Conservation (phyloP, 2,113 vertebrate genomes). For the Zapornia atra region DNA sequence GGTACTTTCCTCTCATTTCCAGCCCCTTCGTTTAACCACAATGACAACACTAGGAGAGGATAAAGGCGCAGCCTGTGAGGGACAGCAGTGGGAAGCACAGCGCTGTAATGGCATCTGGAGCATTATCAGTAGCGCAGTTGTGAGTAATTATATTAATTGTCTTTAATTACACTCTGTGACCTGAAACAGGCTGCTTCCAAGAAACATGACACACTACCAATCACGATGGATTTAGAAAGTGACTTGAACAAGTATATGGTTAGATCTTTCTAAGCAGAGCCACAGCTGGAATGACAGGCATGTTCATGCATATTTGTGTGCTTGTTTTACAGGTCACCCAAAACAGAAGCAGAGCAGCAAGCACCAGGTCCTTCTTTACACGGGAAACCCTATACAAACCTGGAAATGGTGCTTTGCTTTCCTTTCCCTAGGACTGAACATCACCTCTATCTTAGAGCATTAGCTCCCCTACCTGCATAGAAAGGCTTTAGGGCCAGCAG, state of each 20-base stretch:
- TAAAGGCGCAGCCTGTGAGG: not conserved
- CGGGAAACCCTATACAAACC: not conserved
- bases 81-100: not conserved
- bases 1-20: not conserved
- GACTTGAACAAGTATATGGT: not conserved
- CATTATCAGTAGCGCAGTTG: slow-evolving; percentile 14
- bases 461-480: not conserved
- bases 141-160: slow-evolving; percentile 69
- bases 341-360: not conserved
- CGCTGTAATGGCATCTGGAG: slow-evolving; percentile 13
- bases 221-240: not conserved
- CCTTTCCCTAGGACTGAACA: not conserved
- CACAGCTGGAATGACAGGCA: not conserved
- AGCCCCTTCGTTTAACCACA: not conserved
- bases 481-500: not conserved
- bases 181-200: slow-evolving; percentile 48
- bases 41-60: not conserved
- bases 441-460: not conserved
- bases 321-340: not conserved
- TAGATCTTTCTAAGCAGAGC: not conserved
- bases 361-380: not conserved
- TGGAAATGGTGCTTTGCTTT: not conserved
- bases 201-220: slow-evolving; percentile 17
- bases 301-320: rapidly evolving
- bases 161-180: slow-evolving; percentile 62